Conservation (phyloP, 1,140 invertebrate species). For the Penaeus chinensis region DNA sequence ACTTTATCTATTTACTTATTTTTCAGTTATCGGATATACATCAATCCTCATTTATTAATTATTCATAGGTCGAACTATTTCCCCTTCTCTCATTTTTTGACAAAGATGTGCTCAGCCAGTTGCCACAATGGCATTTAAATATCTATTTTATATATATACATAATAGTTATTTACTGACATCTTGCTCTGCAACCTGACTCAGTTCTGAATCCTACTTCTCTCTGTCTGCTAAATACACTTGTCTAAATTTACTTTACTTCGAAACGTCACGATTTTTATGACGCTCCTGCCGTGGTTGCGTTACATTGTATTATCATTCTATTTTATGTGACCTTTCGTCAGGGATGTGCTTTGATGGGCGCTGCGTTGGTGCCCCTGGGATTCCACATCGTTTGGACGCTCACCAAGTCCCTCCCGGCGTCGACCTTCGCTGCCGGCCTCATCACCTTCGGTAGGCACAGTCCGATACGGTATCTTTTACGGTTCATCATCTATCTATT, state of each 20-base stretch:
- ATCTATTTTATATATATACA: constrained; percentile 9
- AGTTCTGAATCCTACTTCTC: not conserved
- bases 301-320: constrained; percentile 65
- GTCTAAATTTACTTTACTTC: not conserved
- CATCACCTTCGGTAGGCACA: constrained; percentile 69
- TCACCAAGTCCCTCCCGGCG: constrained; percentile 69
- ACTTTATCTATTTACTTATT: too few species aligned
- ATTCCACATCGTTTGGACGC: constrained; percentile 69
- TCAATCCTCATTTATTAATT: too few species aligned
- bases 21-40: too few species aligned
- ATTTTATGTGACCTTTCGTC: constrained; percentile 33
- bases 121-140: not conserved
- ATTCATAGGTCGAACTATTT: too few species aligned
- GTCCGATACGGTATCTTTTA: too few species aligned
- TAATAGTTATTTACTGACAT: not conserved
- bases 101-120: not conserved
- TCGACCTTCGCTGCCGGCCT: constrained; percentile 68
- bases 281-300: not conserved
- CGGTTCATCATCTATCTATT: too few species aligned
- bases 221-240: not conserved
- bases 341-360: constrained; percentile 71
- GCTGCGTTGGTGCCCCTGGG: constrained; percentile 69
- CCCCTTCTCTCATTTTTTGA: too few species aligned
- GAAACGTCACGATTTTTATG: not conserved
- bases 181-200: too few species aligned